Conservation (phyloP, 2,888 invertebrate genomes). For the Caenorhabditis doughertyi region DNA sequence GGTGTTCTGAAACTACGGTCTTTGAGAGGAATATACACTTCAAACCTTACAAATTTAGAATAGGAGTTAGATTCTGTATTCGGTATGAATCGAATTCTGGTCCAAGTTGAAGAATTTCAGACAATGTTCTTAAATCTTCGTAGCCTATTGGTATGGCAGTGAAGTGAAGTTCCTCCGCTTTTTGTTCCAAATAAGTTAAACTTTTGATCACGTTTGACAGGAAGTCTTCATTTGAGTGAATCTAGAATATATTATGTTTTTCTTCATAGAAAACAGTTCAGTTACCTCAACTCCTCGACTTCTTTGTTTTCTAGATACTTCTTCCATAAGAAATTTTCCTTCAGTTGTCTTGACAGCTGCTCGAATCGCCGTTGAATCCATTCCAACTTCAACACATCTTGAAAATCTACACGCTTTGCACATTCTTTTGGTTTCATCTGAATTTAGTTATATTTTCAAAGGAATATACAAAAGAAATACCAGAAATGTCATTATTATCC, state of each 20-base stretch:
- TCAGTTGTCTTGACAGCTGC: slow-evolving; percentile 32
- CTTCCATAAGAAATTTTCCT: slow-evolving; percentile 23
- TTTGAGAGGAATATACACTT: background rate
- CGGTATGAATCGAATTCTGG: slow-evolving; percentile 14
- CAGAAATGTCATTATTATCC: slow-evolving; percentile 1
- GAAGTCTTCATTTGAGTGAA: slow-evolving; percentile 22
- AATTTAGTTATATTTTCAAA: background rate
- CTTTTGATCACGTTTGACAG: slow-evolving; percentile 22
- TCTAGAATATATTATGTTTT: background rate
- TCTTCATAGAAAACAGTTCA: background rate
- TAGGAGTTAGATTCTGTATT: slow-evolving; percentile 29
- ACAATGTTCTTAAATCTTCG: slow-evolving; percentile 24
- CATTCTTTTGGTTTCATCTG: slow-evolving; percentile 21
- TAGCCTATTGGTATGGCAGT: slow-evolving; percentile 17
- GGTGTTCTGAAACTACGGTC: slow-evolving; percentile 4
- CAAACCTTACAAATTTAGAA: background rate
- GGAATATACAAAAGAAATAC: background rate
- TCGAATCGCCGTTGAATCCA: slow-evolving; percentile 44
- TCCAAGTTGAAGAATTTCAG: slow-evolving; percentile 25
- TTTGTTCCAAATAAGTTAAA: slow-evolving; percentile 11
- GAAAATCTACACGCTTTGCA: slow-evolving; percentile 63
- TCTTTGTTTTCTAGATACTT: slow-evolving; percentile 23
- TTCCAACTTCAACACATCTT: slow-evolving; percentile 57
- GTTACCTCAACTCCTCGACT: background rate
- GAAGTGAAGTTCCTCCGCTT: slow-evolving; percentile 20